Conservation (phyloP, 2,888 invertebrate genomes). For the Ophonus ardosiacus region DNA sequence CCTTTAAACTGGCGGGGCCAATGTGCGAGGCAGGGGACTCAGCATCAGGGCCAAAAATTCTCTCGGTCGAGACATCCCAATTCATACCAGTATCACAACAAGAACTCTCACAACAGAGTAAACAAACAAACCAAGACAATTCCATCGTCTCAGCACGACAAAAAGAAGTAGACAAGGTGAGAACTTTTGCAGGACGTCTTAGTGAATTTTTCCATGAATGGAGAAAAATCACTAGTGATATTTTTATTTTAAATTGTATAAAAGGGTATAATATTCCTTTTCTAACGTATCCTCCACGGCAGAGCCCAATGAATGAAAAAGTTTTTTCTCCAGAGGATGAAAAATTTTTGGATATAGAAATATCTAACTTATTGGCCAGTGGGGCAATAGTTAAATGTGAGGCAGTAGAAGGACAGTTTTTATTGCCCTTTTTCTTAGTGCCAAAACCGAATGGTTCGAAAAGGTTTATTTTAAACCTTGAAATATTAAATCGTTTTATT, state of each 20-base stretch:
- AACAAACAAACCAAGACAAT: neutral
- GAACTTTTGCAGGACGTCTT: conserved; percentile 59
- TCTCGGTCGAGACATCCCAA: neutral
- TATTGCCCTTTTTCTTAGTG: no score
- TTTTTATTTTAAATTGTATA: conserved; percentile 52
- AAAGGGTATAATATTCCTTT: conserved; percentile 62
- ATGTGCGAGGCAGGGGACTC: conserved; percentile 18
- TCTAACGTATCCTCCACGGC: no score
- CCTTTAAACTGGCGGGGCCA: conserved; percentile 48
- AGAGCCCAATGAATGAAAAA: no score
- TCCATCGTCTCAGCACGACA: neutral
- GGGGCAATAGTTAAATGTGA: no score
- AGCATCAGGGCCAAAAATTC: conserved; percentile 16
- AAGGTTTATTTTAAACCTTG: no score
- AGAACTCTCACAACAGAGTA: neutral
- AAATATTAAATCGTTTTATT: no score
- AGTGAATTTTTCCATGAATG: conserved; percentile 56
- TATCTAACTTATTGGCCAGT: no score
- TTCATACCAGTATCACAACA: neutral
- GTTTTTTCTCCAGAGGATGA: no score
- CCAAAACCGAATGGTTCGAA: no score
- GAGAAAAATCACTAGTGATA: conserved; percentile 63
- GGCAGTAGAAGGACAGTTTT: no score
- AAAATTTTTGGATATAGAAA: no score
- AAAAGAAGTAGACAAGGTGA: conserved; percentile 10